These are phyloP conservation scores for Listrodromus nycthemerus DNA, from an alignment of 2,888 invertebrate species.

Conservation along the genomic window DNA sequence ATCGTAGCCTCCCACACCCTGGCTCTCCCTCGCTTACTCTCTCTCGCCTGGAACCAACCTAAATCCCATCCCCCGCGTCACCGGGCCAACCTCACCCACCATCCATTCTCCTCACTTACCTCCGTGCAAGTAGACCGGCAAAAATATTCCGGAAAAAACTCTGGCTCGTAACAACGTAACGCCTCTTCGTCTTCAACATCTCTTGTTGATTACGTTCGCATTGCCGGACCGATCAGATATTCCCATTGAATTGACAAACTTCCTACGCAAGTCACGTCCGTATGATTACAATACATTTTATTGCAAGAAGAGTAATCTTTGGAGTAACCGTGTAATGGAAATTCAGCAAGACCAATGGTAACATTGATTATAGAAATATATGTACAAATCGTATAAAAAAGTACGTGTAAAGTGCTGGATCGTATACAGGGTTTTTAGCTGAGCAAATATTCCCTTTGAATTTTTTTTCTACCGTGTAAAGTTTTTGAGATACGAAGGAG, in stretches of 20 bases:
- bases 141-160: slow-evolving; percentile 76
- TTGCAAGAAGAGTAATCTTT: background rate
- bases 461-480: background rate
- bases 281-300: background rate
- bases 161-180: slow-evolving; percentile 52
- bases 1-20: slow-evolving; percentile 56
- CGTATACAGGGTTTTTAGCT: background rate
- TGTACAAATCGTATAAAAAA: background rate
- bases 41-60: slow-evolving; percentile 50
- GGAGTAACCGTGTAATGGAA: background rate
- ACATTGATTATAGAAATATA: background rate
- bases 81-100: slow-evolving; percentile 62
- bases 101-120: slow-evolving; percentile 35
- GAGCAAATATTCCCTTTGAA: background rate
- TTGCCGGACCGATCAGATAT: background rate
- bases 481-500: background rate
- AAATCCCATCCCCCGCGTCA: slow-evolving; percentile 62
- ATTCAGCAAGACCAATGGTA: background rate
- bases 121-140: slow-evolving; percentile 73
- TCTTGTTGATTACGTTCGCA: slow-evolving; percentile 18
- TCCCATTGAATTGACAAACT: slow-evolving; percentile 3
- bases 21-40: slow-evolving; percentile 46
- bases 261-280: background rate
- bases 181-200: slow-evolving; percentile 24
- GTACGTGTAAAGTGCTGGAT: background rate